Percentiles rank a stretch among this genome's conserved stretches.
Evolutionary conservation across 2,888 invertebrate genomes (phyloP).

Genomic region (Philaethria dido): DNA sequence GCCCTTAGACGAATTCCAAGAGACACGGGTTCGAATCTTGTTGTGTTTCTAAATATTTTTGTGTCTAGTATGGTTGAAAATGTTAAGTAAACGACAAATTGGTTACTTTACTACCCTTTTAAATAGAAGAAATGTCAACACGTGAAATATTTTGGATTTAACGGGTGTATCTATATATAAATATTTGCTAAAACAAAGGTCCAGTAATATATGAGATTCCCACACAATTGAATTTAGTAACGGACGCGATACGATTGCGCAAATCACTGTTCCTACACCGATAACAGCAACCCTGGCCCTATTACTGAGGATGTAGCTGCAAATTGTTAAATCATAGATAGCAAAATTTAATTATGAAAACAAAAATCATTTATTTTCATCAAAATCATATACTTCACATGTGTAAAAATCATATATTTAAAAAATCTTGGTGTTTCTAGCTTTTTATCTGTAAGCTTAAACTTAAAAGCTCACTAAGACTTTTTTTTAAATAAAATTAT

Average conservation of each 20-base stretch:
- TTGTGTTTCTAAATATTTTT: no score
- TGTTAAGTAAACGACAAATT: no score
- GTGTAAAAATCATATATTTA: neutral
- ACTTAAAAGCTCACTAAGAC: no score
- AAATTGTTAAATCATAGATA: constrained; percentile 35
- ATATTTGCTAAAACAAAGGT: constrained; percentile 22
- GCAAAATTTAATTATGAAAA: constrained; percentile 20
- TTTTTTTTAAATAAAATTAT: neutral
- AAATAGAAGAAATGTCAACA: neutral
- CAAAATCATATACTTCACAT: neutral
- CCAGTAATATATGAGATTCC: constrained; percentile 49
- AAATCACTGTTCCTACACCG: constrained; percentile 78
- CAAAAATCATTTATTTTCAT: constrained; percentile 1
- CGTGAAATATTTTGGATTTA: neutral
- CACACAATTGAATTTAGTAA: constrained; percentile 68
- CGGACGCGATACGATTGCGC: constrained; percentile 75
- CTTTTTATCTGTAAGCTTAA: no score
- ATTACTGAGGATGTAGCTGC: constrained; percentile 67
- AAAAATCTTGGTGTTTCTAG: no score
- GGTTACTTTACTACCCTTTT: neutral
- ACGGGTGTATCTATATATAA: no score
- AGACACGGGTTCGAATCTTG: no score
- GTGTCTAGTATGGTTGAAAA: no score
- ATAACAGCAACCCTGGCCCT: constrained; percentile 81
- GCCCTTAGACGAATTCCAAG: no score